A percentile compares a stretch with the other conserved stretches of the same genome.
phyloP scores from a whole-genome alignment of 2,113 vertebrate species.

The Progne subis region DNA sequence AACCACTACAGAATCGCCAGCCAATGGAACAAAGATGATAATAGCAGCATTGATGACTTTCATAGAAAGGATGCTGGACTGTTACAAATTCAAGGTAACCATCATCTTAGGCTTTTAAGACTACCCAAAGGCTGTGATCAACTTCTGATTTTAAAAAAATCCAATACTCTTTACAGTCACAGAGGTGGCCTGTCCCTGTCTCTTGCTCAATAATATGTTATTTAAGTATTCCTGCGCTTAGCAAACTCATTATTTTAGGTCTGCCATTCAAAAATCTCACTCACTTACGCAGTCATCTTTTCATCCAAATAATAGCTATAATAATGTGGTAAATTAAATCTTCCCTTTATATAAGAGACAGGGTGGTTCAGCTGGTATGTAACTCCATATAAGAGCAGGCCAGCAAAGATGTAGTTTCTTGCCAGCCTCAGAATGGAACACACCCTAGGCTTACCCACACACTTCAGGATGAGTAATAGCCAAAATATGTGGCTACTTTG shows the following conservation, averaged over 20 bases:
- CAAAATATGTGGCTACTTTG: background rate
- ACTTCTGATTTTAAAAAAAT: background rate
- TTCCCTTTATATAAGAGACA: background rate
- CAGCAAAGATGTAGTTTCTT: background rate
- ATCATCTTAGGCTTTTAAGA: background rate
- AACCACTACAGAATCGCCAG: conserved; percentile 75
- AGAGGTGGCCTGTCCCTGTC: background rate
- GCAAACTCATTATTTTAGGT: background rate
- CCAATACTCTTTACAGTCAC: background rate
- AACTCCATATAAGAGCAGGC: background rate
- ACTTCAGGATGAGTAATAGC: background rate
- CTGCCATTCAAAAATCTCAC: background rate
- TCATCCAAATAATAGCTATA: background rate
- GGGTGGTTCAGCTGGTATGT: background rate
- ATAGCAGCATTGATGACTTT: conserved; percentile 73
- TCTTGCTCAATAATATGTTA: background rate
- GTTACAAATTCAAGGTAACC: conserved; percentile 79
- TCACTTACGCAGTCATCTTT: background rate
- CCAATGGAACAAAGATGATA: conserved; percentile 79
- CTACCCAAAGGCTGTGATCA: background rate
- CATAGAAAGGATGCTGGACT: conserved; percentile 76
- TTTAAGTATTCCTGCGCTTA: background rate
- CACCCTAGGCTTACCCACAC: background rate
- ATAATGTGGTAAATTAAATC: background rate
- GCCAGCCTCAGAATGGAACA: background rate